Evolutionary conservation across 2,888 invertebrate genomes (phyloP).

Genomic region (Archips crataeganus): DNA sequence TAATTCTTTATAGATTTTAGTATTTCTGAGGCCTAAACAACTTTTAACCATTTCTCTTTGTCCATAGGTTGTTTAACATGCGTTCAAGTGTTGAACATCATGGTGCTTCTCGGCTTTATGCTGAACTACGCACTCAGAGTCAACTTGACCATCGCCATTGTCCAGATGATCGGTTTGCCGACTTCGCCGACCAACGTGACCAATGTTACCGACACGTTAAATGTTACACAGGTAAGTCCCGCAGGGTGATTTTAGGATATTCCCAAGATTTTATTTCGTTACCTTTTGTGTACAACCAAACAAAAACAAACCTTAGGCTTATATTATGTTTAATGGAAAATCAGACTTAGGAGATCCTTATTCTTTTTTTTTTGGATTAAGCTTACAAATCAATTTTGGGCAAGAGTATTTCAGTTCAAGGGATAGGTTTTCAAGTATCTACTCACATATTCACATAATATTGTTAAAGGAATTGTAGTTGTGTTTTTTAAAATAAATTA

Average conservation of each 20-base stretch:
- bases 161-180: conserved; percentile 89
- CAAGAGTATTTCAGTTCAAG: no score
- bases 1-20: no score
- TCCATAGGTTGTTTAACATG: conserved; percentile 90
- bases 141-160: conserved; percentile 94
- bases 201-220: conserved; percentile 62
- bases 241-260: not conserved
- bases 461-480: no score
- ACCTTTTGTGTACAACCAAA: not conserved
- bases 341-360: no score
- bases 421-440: no score
- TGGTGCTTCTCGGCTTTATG: conserved; percentile 96
- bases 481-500: no score
- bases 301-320: no score
- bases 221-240: conserved; percentile 73
- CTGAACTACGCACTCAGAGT: conserved; percentile 95
- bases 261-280: not conserved
- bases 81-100: conserved; percentile 92
- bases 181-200: conserved; percentile 50
- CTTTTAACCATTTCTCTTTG: conserved; percentile 40
- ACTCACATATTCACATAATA: no score
- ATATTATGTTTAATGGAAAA: no score
- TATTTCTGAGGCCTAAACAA: no score
- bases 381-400: no score
- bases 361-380: no score